Evolutionary conservation across 2,113 vertebrate species (phyloP), one percentile per base, ranked within the genome.

Genomic region (Canis aureus): DNA sequence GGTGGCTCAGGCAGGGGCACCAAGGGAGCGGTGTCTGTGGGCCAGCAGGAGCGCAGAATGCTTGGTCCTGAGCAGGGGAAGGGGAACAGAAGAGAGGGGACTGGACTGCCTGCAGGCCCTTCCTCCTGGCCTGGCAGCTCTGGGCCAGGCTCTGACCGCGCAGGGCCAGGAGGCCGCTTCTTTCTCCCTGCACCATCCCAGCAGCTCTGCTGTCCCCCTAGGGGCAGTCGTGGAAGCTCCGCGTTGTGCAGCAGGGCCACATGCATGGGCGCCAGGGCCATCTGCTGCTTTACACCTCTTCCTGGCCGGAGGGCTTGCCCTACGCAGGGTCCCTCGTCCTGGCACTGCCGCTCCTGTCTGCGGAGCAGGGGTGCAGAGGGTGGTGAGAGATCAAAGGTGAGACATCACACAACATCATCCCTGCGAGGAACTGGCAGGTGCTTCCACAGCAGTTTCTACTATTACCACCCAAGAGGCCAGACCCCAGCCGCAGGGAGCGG

Each of bases 191-290:
- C 13, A 2, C 53, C 3, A 3, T 53, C 49, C 83, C 38, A 22
- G 8, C 0, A 53, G 10, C 16, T 7, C 2, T 0, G 0, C 19
- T 3, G 11, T 11, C 2, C 0, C n/a, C 2, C 0, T 0, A 2
- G 81, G 0, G 5, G 13, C 19, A 57, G 74, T 53, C 0, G 0
- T 1, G 59, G 43, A 55, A 60, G 60, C 22, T 6, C n/a, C 2
- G 0, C 5, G 27, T 22, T 59, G 1, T 1, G 0, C 27, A 2
- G 35, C 0, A 0, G 38, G 23, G 43, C 15, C 6, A 1, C 12
- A 0, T 0, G 6, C 13, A 0, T 0, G 11, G 29, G 59, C 57
- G 3, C 8, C 11, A 3, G 32, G 49, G 55, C 49, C 3, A 3
- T 9, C 38, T 32, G 27, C 57, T 16, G 59, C 4, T 5, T 5